Percentiles rank a stretch among this genome's conserved stretches.
phyloP scores from a whole-genome alignment of 2,113 vertebrate genomes.

The Salvelinus sp. region DNA sequence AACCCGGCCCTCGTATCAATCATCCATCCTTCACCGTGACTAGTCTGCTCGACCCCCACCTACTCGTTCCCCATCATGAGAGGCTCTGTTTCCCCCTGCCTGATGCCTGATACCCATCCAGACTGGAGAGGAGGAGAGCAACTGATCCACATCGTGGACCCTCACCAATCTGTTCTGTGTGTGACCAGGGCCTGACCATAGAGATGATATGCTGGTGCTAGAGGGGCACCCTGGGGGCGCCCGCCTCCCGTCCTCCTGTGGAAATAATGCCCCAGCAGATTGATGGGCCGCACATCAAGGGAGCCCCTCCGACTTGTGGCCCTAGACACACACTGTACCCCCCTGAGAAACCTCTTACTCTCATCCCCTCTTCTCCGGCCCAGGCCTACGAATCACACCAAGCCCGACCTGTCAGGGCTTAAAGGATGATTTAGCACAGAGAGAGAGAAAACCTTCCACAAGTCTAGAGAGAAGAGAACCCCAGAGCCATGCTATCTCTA shows the following conservation, averaged over 20 bases:
- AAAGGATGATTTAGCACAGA: background rate
- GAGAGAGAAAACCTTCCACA: background rate
- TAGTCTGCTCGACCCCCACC: background rate
- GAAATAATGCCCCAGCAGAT: constrained; percentile 36
- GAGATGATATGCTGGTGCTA: background rate
- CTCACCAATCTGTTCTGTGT: constrained; percentile 53
- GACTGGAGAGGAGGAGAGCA: constrained; percentile 31
- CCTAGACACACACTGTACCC: background rate
- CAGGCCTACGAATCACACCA: background rate
- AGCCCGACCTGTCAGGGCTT: background rate
- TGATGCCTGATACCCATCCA: constrained; percentile 8
- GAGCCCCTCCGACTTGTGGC: constrained; percentile 6
- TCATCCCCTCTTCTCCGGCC: too few relatives aligned
- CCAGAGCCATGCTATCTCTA: background rate
- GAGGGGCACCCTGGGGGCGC: constrained; percentile 15
- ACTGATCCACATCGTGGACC: constrained; percentile 37
- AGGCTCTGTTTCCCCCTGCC: constrained; percentile 8
- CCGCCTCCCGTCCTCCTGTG: constrained; percentile 8
- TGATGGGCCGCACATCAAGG: constrained; percentile 29
- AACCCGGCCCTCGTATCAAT: constrained; percentile 8
- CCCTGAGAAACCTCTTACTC: background rate
- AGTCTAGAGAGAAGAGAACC: background rate
- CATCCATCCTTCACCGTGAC: background rate
- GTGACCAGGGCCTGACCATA: constrained; percentile 43
- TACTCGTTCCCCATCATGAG: constrained; percentile 27